A percentile compares a stretch with the other conserved stretches of the same genome.
Conservation (phyloP, 1,140 invertebrate species). For the Medauroidea extradentata region DNA sequence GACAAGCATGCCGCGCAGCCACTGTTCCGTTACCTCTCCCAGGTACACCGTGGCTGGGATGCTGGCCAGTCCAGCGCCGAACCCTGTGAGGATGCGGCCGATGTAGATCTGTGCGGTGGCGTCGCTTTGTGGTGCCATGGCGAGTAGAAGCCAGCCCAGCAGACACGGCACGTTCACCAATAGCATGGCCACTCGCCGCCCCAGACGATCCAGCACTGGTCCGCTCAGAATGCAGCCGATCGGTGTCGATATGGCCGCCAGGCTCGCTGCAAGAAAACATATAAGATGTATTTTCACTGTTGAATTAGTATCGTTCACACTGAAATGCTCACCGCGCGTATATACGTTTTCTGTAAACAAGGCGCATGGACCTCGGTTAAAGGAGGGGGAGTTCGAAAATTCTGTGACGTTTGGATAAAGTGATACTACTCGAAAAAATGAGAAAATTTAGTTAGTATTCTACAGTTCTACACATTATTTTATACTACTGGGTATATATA, state of each 20-base stretch:
- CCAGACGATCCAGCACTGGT: slow-evolving; percentile 53
- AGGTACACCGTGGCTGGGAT: neutral
- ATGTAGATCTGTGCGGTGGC: slow-evolving; percentile 39
- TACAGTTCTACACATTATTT: too few relatives aligned
- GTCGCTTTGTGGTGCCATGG: slow-evolving; percentile 28
- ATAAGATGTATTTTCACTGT: too few relatives aligned
- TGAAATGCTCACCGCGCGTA: too few relatives aligned
- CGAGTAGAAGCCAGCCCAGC: slow-evolving; percentile 53
- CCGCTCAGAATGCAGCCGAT: slow-evolving; percentile 49
- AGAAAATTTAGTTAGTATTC: too few relatives aligned
- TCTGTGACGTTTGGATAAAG: too few relatives aligned
- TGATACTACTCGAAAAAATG: too few relatives aligned
- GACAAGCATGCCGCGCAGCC: neutral
- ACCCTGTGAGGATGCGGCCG: neutral
- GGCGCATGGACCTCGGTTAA: too few relatives aligned
- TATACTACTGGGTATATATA: too few relatives aligned
- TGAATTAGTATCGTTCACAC: too few relatives aligned
- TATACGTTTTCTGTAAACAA: too few relatives aligned
- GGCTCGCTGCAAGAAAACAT: slow-evolving; percentile 42
- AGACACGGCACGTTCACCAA: slow-evolving; percentile 49
- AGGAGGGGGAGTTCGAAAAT: too few relatives aligned
- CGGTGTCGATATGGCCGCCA: slow-evolving; percentile 47
- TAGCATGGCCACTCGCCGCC: slow-evolving; percentile 50
- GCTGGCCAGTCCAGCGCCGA: neutral
- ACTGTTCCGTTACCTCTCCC: neutral